Conservation (phyloP, 2,888 invertebrate genomes). For the Drosophila stalkeri region DNA sequence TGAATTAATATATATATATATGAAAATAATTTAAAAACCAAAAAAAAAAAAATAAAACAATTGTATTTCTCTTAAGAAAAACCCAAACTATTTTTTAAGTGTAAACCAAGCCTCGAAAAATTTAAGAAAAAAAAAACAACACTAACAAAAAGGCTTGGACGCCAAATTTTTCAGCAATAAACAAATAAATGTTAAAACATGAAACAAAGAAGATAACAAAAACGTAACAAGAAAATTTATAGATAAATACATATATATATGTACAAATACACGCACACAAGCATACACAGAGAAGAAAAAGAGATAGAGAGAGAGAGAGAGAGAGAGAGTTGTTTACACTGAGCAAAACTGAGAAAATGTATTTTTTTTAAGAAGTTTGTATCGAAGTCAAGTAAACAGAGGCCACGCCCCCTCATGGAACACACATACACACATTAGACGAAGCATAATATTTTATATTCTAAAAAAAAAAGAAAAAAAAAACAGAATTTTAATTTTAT, state of each 20-base stretch:
- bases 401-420: constrained; percentile 32
- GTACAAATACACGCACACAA: constrained; percentile 38
- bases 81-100: constrained; percentile 71
- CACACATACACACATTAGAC: constrained; percentile 26
- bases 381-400: background rate
- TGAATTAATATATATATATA: constrained; percentile 33
- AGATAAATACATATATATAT: constrained; percentile 42
- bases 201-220: constrained; percentile 30
- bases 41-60: constrained; percentile 21
- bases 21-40: constrained; percentile 16
- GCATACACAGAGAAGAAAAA: background rate
- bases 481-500: constrained; percentile 29
- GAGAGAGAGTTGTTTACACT: constrained; percentile 29
- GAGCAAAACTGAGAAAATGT: constrained; percentile 20
- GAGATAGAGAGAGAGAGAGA: background rate
- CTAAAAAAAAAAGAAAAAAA: constrained; percentile 8
- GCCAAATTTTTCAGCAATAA: constrained; percentile 79
- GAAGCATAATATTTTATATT: constrained; percentile 43
- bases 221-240: constrained; percentile 60
- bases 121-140: constrained; percentile 20
- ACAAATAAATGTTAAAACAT: constrained; percentile 29
- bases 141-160: constrained; percentile 48
- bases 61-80: constrained; percentile 37
- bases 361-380: constrained; percentile 7
- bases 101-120: constrained; percentile 70